Evolutionary conservation across 2,113 vertebrate species (phyloP), one percentile per base, ranked within the genome.

Genomic region (Eclectus roratus): DNA sequence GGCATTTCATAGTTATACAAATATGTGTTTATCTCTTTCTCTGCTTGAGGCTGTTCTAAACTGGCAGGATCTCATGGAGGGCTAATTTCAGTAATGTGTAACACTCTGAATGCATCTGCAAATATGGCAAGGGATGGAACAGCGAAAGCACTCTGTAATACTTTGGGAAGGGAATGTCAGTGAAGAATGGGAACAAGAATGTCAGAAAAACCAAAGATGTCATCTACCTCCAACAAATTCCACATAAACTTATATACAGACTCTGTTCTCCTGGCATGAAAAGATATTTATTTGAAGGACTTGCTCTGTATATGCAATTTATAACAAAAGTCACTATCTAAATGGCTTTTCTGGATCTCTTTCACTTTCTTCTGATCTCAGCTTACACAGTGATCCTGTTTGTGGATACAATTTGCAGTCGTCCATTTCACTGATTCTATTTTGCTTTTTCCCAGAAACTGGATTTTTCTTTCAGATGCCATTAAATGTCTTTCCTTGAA

Each of bases 31-130:
- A 88, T 94, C 90, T 88, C 88, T 84, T 95, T 91, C 85, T 69
- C 93, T 96, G 94, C 92, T 95, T 94, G 94, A 97, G 93, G 88
- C 90, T 94, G 76, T 96, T 93, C 88, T 92, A 81, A 95, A 93
- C 72, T 94, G 85, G 92, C 94, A 96, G 93, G 52, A 93, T 95
- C 92, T 96, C 85, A 33, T 74, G 69, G 94, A 92, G 80, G 92
- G 56, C 92, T 97, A 90, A 94, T 96, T 96, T 94, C 94, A 93
- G 83, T 88, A 84, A 93, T 94, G 91, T 60, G 41, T 86, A 80
- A 65, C 61, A 79, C 72, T 78, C 58, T 10, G 80, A 84, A 94
- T 91, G 83, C 72, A 88, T 95, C 92, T 93, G 88, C 69, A 92
- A 65, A 89, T 80, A 93, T 89, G 61, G 52, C 80, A 81, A 86